These are phyloP conservation scores for Dryadula phaetusa DNA, from an alignment of 2,888 invertebrate genomes.

Conservation along the genomic window DNA sequence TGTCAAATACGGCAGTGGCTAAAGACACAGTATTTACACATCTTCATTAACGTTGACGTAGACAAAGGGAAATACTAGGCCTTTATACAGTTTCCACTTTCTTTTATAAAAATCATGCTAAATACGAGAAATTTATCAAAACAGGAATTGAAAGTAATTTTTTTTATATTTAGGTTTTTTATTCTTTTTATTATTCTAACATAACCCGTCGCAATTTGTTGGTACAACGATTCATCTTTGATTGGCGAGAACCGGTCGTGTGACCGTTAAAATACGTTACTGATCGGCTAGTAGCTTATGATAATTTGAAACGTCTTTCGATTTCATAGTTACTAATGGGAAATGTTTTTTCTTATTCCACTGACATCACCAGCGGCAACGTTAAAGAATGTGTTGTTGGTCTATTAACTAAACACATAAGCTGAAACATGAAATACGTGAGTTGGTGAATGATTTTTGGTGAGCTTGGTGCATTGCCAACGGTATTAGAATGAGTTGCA, in stretches of 20 bases:
- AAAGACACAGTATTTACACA: neutral
- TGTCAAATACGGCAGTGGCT: neutral
- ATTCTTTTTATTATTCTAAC: too few relatives aligned
- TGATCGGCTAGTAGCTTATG: conserved; percentile 59
- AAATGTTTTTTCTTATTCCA: conserved; percentile 20
- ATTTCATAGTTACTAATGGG: conserved; percentile 27
- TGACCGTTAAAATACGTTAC: conserved; percentile 70
- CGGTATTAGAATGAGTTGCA: neutral
- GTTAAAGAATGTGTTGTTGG: neutral
- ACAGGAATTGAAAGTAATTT: neutral
- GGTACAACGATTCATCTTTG: conserved; percentile 42
- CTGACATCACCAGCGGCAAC: conserved; percentile 17
- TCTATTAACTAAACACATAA: neutral
- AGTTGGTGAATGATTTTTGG: neutral
- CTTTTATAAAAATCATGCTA: too few relatives aligned
- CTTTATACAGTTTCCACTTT: neutral
- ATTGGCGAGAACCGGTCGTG: conserved; percentile 55
- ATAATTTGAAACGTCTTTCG: conserved; percentile 60
- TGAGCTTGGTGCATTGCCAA: neutral
- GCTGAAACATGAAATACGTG: neutral
- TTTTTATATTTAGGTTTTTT: neutral
- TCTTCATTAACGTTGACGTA: neutral
- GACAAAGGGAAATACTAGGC: neutral
- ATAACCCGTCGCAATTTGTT: conserved; percentile 47
- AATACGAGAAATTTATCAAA: too few relatives aligned